phyloP scores from a whole-genome alignment of 1,140 invertebrate genomes.

The Drosophila ogumai region DNA sequence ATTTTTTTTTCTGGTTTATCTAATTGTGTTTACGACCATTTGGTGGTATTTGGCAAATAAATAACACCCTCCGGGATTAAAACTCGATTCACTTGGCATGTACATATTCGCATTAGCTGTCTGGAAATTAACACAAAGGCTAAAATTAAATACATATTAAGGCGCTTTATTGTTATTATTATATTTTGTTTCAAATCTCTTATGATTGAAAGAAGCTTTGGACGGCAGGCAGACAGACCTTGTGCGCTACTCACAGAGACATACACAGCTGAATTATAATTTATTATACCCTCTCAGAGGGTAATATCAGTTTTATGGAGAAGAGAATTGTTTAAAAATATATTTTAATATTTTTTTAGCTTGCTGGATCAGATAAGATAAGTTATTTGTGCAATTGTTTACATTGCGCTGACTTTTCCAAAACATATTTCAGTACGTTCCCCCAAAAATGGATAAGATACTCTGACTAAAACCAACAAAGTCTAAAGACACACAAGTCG shows the following conservation, averaged over 20 bases:
- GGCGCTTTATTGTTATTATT: conserved; percentile 19
- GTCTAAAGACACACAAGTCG: too few relatives aligned
- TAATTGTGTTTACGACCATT: conserved; percentile 9
- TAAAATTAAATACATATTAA: conserved; percentile 56
- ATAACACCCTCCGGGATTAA: neutral
- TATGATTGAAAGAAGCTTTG: conserved; percentile 18
- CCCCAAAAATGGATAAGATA: conserved; percentile 19
- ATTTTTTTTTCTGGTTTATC: neutral
- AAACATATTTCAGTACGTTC: neutral
- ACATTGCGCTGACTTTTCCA: neutral
- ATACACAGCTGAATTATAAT: conserved; percentile 46
- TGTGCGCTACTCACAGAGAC: conserved; percentile 25
- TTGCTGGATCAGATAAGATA: conserved; percentile 2
- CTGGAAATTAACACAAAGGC: conserved; percentile 43
- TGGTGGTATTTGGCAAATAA: neutral
- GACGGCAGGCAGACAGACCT: conserved; percentile 30
- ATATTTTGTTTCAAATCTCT: conserved; percentile 24
- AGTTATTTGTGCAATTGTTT: neutral
- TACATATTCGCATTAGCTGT: conserved; percentile 9
- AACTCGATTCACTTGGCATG: conserved; percentile 14
- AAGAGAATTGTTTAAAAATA: neutral
- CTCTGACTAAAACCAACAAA: neutral
- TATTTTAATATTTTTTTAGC: neutral
- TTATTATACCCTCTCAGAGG: conserved; percentile 25
- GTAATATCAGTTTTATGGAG: conserved; percentile 1